These are phyloP conservation scores for Mimumesa dahlbomi DNA, from an alignment of 2,888 invertebrate species.

Conservation along the genomic window DNA sequence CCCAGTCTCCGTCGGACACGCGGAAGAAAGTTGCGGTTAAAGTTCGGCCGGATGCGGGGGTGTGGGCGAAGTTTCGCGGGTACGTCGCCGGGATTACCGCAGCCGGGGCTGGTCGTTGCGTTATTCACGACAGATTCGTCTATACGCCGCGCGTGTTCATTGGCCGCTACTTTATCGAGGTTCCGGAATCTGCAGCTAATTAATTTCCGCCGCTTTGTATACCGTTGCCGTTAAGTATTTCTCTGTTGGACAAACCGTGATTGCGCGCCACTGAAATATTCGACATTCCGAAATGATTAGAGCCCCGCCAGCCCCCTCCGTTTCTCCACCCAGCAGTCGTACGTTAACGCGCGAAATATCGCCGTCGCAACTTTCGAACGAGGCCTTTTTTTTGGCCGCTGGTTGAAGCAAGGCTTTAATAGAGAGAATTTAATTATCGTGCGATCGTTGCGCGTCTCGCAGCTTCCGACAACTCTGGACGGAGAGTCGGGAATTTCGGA, in stretches of 20 bases:
- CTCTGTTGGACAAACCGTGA: conserved; percentile 32
- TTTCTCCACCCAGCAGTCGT: too few species aligned
- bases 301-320: too few species aligned
- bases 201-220: conserved; percentile 45
- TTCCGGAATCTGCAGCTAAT: conserved; percentile 46
- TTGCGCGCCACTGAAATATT: conserved; percentile 41
- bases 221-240: conserved; percentile 46
- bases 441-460: neutral
- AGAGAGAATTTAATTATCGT: too few species aligned
- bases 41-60: conserved; percentile 8
- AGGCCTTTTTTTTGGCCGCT: too few species aligned
- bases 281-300: conserved; percentile 38
- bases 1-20: conserved; percentile 30
- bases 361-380: too few species aligned
- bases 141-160: conserved; percentile 5
- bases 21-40: conserved; percentile 28
- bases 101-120: conserved; percentile 23
- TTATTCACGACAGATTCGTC: conserved; percentile 41
- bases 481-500: neutral
- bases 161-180: conserved; percentile 30
- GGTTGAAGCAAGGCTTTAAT: too few species aligned
- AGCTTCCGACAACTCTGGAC: neutral
- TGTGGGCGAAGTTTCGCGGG: conserved; percentile 39
- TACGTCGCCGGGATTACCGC: conserved; percentile 33
- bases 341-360: too few species aligned